Conservation (phyloP, 2,797 vertebrate genomes). For the Danio aesculapii region DNA sequence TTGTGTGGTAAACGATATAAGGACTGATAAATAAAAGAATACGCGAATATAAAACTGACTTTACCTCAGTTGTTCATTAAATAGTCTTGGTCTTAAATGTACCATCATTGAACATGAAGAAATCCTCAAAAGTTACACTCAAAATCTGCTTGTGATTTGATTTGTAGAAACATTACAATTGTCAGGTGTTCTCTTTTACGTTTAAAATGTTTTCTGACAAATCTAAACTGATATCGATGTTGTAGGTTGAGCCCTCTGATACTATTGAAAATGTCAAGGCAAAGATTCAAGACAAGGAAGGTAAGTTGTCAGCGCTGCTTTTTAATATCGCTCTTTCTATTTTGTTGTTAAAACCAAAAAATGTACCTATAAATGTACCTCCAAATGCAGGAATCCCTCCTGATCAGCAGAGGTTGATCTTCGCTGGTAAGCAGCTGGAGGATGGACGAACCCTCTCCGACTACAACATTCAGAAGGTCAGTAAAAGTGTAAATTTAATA, state of each 20-base stretch:
- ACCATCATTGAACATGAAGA: no score
- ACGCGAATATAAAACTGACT: no score
- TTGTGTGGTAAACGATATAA: no score
- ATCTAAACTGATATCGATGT: neutral
- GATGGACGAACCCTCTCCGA: constrained; percentile 85
- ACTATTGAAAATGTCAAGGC: constrained; percentile 51
- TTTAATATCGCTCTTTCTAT: no score
- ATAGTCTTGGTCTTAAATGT: no score
- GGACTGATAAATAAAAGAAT: no score
- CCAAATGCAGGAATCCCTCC: constrained; percentile 90
- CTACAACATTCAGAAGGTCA: constrained; percentile 90
- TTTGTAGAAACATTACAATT: no score
- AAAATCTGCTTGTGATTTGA: neutral
- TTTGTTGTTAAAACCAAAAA: neutral
- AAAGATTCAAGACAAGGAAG: constrained; percentile 87
- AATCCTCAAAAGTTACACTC: neutral
- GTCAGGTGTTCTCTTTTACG: neutral
- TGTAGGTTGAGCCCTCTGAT: constrained; percentile 92
- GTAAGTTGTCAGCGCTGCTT: constrained; percentile 66
- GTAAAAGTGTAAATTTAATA: neutral
- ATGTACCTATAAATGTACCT: neutral
- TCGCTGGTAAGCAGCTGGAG: constrained; percentile 96
- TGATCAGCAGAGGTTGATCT: constrained; percentile 76
- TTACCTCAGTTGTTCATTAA: no score
- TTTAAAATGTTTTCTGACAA: no score